These are phyloP conservation scores for Odontophorus gujanensis DNA, from an alignment of 2,113 vertebrate genomes.

Conservation along the genomic window DNA sequence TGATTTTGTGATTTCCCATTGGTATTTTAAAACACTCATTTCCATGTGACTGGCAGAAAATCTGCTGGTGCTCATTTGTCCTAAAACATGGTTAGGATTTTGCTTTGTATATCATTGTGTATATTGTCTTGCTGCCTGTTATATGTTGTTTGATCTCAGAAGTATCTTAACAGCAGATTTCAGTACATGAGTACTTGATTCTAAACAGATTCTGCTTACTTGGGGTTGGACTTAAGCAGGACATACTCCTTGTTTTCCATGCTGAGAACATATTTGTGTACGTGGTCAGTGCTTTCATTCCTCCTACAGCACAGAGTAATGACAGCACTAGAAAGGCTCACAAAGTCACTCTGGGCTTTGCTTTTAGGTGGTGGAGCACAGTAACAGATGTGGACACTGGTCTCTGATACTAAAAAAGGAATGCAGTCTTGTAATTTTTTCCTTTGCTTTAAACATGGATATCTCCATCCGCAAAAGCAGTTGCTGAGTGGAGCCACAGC, in stretches of 20 bases:
- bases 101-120: not conserved
- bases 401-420: conserved; percentile 14
- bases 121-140: not conserved
- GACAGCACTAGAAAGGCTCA: not conserved
- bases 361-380: not conserved
- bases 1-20: not conserved
- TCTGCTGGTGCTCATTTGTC: conserved; percentile 20
- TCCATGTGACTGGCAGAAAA: not conserved
- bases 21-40: not conserved
- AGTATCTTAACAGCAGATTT: not conserved
- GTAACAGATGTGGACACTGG: not conserved
- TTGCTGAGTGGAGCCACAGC: not conserved
- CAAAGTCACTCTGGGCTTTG: not conserved
- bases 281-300: not conserved
- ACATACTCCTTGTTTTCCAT: not conserved
- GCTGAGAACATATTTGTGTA: not conserved
- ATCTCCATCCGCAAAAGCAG: not conserved
- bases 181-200: not conserved
- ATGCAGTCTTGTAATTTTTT: conserved; percentile 28
- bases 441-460: not conserved
- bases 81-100: conserved; percentile 16
- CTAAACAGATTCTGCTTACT: not conserved
- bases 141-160: not conserved
- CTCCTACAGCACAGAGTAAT: not conserved
- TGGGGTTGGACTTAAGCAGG: not conserved